phyloP scores from a whole-genome alignment of 2,113 vertebrate genomes.

The Cisticola juncidis region DNA sequence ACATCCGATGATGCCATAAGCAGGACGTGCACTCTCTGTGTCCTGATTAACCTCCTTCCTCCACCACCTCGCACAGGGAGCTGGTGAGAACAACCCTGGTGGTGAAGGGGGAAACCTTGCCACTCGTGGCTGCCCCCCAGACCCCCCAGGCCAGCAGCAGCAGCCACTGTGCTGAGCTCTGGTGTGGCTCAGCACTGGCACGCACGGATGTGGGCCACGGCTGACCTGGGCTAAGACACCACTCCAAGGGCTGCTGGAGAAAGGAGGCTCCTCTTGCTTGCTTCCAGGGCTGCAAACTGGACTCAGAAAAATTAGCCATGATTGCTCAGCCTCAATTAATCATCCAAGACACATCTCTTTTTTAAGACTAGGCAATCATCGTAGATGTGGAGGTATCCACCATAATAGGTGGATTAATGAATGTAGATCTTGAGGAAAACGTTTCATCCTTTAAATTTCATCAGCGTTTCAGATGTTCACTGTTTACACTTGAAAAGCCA shows the following conservation, averaged over 20 bases:
- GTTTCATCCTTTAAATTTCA: background rate
- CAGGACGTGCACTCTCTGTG: accelerated
- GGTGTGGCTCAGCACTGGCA: background rate
- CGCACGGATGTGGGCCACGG: accelerated
- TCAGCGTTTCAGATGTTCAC: background rate
- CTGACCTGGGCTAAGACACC: background rate
- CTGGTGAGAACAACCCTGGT: background rate
- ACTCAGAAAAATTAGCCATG: background rate
- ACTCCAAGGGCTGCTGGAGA: background rate
- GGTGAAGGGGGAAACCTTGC: background rate
- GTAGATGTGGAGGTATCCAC: background rate
- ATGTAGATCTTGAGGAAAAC: background rate
- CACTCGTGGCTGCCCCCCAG: background rate
- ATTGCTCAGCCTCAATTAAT: background rate
- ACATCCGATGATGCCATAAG: accelerated
- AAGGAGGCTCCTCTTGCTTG: background rate
- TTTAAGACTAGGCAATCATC: accelerated
- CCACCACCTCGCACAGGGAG: background rate
- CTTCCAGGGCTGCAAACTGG: background rate
- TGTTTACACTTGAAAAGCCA: background rate
- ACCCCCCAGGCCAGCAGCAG: background rate
- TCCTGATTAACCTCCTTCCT: background rate
- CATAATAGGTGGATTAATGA: background rate
- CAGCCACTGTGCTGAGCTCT: background rate
- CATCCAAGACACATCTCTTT: background rate